A percentile compares a stretch with the other conserved stretches of the same genome.
Conservation (phyloP, 2,797 vertebrate genomes). For the Amblyopsis hoosieri region DNA sequence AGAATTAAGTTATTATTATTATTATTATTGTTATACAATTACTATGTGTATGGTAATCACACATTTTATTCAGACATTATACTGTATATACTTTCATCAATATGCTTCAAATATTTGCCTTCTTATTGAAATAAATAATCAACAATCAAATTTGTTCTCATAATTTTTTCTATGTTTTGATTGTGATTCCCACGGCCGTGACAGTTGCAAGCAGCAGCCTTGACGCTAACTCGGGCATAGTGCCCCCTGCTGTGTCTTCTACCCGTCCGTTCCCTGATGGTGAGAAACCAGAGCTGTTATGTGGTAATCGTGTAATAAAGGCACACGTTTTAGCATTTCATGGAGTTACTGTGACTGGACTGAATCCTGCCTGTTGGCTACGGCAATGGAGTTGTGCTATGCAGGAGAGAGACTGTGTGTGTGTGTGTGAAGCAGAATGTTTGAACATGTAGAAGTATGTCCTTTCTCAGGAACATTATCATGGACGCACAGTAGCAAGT, state of each 20-base stretch:
- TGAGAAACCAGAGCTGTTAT: conserved; percentile 80
- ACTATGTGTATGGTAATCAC: too few species aligned
- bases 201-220: conserved; percentile 14
- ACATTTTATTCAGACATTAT: too few species aligned
- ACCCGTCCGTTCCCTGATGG: conserved; percentile 60
- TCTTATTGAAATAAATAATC: too few species aligned
- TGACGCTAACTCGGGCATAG: conserved; percentile 41
- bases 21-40: too few species aligned
- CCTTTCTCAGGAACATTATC: too few species aligned
- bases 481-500: too few species aligned
- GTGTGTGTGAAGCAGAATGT: not conserved
- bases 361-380: conserved; percentile 68
- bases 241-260: conserved; percentile 32
- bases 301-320: conserved; percentile 79
- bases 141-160: too few species aligned
- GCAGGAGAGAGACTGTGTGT: conserved; percentile 15
- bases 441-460: too few species aligned
- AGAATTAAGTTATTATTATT: too few species aligned
- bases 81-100: too few species aligned
- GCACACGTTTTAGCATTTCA: conserved; percentile 76
- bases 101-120: too few species aligned
- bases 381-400: conserved; percentile 32
- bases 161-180: conserved; percentile 14
- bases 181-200: conserved; percentile 10
- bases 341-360: conserved; percentile 74